A percentile compares a stretch with the other conserved stretches of the same genome.
These are phyloP conservation scores for Bufotes viridis DNA, from an alignment of 2,797 vertebrate species.

Conservation along the genomic window DNA sequence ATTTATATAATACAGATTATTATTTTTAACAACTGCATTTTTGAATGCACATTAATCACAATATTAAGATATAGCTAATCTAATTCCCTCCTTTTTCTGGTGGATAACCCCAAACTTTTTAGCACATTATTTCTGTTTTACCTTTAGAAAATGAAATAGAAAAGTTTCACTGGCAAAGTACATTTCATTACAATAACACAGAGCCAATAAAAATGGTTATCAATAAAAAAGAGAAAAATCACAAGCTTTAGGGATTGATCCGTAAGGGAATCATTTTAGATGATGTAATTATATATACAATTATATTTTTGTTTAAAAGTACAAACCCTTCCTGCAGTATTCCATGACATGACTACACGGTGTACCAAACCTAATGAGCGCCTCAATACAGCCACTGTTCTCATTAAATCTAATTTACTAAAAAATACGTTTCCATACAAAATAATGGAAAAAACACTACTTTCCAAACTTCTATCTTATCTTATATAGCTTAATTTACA, in stretches of 20 bases:
- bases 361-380: slow-evolving; percentile 2
- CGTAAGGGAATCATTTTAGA: slow-evolving; percentile 2
- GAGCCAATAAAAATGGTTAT: not conserved
- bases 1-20: no score
- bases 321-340: slow-evolving; percentile 25
- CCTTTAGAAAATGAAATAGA: slow-evolving; percentile 6
- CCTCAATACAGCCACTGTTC: slow-evolving; percentile 16
- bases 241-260: not conserved
- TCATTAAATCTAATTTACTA: slow-evolving; percentile 37
- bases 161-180: not conserved
- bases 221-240: not conserved
- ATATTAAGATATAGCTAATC: no score
- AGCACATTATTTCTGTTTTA: not conserved
- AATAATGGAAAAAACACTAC: not conserved
- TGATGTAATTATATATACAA: not conserved
- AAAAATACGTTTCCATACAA: slow-evolving; percentile 31
- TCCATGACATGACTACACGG: slow-evolving; percentile 7
- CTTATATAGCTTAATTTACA: slow-evolving; percentile 65
- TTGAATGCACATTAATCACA: no score
- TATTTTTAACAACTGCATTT: no score
- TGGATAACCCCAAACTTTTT: not conserved
- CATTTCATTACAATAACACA: not conserved
- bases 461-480: slow-evolving; percentile 41
- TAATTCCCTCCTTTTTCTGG: not conserved
- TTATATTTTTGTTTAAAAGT: slow-evolving; percentile 24